Conservation (phyloP, 92 coral and sea anemone species). For the Porites cylindrica region DNA sequence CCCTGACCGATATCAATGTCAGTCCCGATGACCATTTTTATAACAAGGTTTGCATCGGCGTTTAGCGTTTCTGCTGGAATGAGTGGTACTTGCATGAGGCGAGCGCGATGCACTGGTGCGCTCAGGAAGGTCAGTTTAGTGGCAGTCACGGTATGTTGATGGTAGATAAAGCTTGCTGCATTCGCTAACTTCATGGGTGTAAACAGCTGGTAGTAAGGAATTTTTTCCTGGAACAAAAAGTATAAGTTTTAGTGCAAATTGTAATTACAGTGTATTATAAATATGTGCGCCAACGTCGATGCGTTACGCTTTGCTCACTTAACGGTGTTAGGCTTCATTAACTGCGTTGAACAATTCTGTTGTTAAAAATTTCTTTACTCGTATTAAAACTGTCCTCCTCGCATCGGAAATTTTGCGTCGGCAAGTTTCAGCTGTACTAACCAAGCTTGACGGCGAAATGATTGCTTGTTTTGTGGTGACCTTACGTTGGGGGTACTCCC, state of each 20-base stretch:
- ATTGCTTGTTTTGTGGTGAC: too few relatives aligned
- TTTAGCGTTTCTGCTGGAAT: slow-evolving; percentile 11
- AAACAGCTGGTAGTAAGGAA: slow-evolving; percentile 61
- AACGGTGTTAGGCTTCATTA: too few relatives aligned
- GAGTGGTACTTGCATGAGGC: slow-evolving; percentile 10
- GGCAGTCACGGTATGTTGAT: slow-evolving; percentile 24
- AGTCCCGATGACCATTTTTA: slow-evolving; percentile 9
- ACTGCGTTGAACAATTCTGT: too few relatives aligned
- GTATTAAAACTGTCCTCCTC: too few relatives aligned
- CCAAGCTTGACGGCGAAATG: too few relatives aligned
- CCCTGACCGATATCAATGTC: neutral
- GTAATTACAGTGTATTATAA: neutral
- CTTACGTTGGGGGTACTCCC: too few relatives aligned
- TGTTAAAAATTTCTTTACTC: too few relatives aligned
- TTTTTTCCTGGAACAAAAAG: slow-evolving; percentile 18
- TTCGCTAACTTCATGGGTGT: slow-evolving; percentile 24
- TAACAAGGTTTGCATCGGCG: slow-evolving; percentile 4
- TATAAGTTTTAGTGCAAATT: neutral
- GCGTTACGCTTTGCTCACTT: too few relatives aligned
- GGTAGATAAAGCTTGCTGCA: slow-evolving; percentile 14
- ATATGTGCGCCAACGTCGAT: too few relatives aligned
- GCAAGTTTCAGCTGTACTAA: too few relatives aligned
- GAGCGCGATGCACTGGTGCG: slow-evolving; percentile 7
- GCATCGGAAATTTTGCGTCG: too few relatives aligned
- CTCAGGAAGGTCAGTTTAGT: neutral